These are phyloP conservation scores for Gymnocephalus cernua DNA, from an alignment of 2,113 vertebrate genomes.

Conservation along the genomic window DNA sequence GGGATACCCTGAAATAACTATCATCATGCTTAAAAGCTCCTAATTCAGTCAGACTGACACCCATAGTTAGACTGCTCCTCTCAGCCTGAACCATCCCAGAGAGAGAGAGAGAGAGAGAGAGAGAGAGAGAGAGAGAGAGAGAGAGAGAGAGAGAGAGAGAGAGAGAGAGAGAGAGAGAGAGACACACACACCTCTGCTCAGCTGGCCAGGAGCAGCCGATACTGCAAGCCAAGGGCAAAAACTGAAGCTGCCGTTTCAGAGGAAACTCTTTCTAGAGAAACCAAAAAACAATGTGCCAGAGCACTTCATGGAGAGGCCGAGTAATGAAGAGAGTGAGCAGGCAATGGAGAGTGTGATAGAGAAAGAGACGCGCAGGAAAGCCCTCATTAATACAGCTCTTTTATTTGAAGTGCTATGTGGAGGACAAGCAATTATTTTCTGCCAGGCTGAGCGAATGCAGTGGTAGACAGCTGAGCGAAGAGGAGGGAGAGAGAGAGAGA, in stretches of 20 bases:
- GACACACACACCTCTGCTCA: slow-evolving; percentile 34
- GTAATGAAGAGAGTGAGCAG: slow-evolving; percentile 59
- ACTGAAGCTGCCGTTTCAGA: slow-evolving; percentile 6
- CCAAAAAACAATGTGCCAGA: slow-evolving; percentile 61
- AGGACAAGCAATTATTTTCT: slow-evolving; percentile 83
- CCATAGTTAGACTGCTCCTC: slow-evolving; percentile 53
- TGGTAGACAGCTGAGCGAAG: slow-evolving; percentile 52
- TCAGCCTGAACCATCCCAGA: slow-evolving; percentile 28
- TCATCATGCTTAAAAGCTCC: slow-evolving; percentile 71
- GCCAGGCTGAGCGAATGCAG: slow-evolving; percentile 67
- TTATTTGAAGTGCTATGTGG: slow-evolving; percentile 77
- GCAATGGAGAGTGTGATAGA: slow-evolving; percentile 45
- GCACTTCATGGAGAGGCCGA: slow-evolving; percentile 45
- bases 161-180: too few species aligned
- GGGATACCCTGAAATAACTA: slow-evolving; percentile 74
- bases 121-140: too few species aligned
- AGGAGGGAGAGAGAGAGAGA: background rate
- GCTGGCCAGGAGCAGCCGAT: slow-evolving; percentile 5
- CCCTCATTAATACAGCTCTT: slow-evolving; percentile 83
- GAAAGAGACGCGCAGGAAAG: slow-evolving; percentile 69
- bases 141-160: too few species aligned
- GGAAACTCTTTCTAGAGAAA: slow-evolving; percentile 34
- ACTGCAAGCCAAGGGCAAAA: background rate
- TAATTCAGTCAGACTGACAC: slow-evolving; percentile 68
- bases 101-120: background rate